Percentiles rank a stretch among this genome's conserved stretches.
Conservation (phyloP, 1,140 invertebrate genomes). For the Drosophila carrolli region DNA sequence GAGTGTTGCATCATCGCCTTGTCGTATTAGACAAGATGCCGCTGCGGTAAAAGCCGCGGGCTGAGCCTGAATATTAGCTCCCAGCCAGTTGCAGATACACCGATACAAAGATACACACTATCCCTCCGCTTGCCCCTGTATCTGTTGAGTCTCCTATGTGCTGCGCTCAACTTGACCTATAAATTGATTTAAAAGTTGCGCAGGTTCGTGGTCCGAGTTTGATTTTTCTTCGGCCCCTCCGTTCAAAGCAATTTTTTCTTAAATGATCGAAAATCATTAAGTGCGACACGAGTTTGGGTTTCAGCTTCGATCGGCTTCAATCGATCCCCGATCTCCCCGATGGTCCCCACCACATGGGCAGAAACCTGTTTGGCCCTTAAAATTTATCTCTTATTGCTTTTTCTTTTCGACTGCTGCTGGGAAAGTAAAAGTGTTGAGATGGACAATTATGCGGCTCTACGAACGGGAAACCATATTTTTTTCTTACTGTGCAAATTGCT, state of each 20-base stretch:
- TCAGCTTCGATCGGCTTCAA: slow-evolving; percentile 31
- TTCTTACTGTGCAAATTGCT: slow-evolving; percentile 60
- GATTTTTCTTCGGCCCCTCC: slow-evolving; percentile 39
- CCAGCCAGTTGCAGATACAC: slow-evolving; percentile 48
- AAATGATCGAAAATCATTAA: slow-evolving; percentile 65
- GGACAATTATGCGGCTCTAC: slow-evolving; percentile 66
- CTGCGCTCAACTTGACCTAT: slow-evolving; percentile 79
- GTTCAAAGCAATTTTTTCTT: slow-evolving; percentile 58
- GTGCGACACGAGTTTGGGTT: slow-evolving; percentile 53
- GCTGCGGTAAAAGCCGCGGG: slow-evolving; percentile 64
- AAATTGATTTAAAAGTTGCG: slow-evolving; percentile 81
- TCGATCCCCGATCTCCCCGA: slow-evolving; percentile 22
- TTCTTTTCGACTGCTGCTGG: slow-evolving; percentile 34
- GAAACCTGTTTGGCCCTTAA: slow-evolving; percentile 67
- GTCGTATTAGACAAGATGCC: slow-evolving; percentile 75
- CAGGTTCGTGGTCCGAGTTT: slow-evolving; percentile 62
- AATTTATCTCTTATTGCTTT: slow-evolving; percentile 22
- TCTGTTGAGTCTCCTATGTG: slow-evolving; percentile 8
- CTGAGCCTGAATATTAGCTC: slow-evolving; percentile 75
- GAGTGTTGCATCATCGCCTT: slow-evolving; percentile 64
- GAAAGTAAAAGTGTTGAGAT: slow-evolving; percentile 76
- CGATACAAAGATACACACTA: slow-evolving; percentile 13
- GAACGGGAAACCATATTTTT: slow-evolving; percentile 62
- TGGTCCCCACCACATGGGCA: slow-evolving; percentile 5
- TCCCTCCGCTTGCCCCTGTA: slow-evolving; percentile 1